phyloP scores from a whole-genome alignment of 1,140 invertebrate genomes.

The Batillaria attramentaria region DNA sequence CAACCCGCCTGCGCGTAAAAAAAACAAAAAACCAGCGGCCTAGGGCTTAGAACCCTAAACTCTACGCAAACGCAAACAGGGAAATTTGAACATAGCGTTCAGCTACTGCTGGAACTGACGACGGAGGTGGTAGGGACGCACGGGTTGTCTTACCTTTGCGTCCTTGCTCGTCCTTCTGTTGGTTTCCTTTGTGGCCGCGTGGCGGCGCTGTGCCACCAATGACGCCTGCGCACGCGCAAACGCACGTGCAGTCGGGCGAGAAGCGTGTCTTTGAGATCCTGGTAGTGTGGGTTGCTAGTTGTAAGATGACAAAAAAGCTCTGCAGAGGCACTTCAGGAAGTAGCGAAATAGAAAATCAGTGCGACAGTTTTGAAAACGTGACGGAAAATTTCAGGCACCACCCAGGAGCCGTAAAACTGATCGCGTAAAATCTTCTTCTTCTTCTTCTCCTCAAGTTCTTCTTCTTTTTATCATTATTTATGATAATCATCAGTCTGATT shows the following conservation, averaged over 20 bases:
- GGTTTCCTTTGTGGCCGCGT: not conserved
- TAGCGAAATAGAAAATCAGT: not conserved
- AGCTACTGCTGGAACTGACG: no score
- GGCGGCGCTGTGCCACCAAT: constrained; percentile 4
- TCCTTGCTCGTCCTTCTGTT: not conserved
- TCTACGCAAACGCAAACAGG: no score
- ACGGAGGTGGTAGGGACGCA: not conserved
- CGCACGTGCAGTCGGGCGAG: constrained; percentile 9
- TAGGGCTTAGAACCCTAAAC: no score
- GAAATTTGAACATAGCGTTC: no score
- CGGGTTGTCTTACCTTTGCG: not conserved
- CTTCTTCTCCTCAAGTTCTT: no score
- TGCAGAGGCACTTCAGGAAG: not conserved
- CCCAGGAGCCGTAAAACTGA: not conserved
- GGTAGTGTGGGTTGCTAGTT: not conserved
- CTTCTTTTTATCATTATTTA: no score
- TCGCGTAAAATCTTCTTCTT: not conserved
- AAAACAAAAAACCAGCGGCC: not conserved
- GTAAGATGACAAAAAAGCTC: not conserved
- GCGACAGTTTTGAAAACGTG: not conserved
- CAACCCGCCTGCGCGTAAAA: no score
- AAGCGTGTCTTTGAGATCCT: not conserved
- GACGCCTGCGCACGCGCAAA: not conserved
- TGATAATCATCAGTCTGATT: no score
- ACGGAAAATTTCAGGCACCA: not conserved